phyloP scores from a whole-genome alignment of 2,113 vertebrate genomes.

The Sceloporus undulatus region DNA sequence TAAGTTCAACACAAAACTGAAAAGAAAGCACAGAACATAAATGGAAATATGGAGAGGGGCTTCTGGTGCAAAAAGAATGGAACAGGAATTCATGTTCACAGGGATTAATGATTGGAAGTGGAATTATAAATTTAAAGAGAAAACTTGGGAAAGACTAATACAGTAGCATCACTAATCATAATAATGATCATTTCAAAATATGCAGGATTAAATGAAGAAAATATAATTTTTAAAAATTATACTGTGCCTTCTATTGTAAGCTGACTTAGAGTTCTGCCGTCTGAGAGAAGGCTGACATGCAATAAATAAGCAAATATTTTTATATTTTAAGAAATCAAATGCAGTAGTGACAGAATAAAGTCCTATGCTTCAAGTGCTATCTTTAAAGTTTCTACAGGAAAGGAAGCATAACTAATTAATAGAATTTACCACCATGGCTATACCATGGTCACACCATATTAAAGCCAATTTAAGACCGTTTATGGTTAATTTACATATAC shows the following conservation, averaged over 20 bases:
- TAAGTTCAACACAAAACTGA: background rate
- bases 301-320: background rate
- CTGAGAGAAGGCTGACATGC: background rate
- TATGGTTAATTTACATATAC: background rate
- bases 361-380: background rate
- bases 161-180: background rate
- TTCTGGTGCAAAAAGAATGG: background rate
- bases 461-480: background rate
- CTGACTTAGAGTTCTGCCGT: no score
- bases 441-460: background rate
- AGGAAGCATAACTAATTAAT: background rate
- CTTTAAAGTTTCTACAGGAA: background rate
- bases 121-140: background rate
- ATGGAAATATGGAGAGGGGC: background rate
- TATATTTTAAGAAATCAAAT: background rate
- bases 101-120: background rate
- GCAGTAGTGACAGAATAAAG: background rate
- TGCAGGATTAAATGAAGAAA: no score
- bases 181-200: background rate
- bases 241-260: no score
- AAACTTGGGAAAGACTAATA: background rate
- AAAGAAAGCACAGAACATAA: background rate
- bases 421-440: background rate
- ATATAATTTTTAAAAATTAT: no score
- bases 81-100: background rate